phyloP scores from a whole-genome alignment of 2,888 invertebrate species.

The Seira ritae region DNA sequence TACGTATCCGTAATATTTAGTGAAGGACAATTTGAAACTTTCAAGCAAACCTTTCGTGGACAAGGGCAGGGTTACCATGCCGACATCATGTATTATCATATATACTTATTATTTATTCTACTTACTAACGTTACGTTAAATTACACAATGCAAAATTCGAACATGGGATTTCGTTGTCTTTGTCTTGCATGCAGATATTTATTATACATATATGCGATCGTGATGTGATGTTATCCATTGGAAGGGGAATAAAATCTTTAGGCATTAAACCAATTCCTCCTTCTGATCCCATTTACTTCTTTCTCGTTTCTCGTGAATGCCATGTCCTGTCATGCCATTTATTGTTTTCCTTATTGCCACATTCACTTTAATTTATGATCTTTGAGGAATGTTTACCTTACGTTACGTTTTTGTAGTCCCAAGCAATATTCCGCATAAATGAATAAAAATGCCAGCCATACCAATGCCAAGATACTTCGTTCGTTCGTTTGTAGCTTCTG shows the following conservation, averaged over 20 bases:
- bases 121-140: too few relatives aligned
- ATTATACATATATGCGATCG: too few relatives aligned
- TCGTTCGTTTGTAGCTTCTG: too few relatives aligned
- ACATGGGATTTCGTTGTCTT: too few relatives aligned
- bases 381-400: neutral
- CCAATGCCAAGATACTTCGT: neutral
- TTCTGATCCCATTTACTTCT: too few relatives aligned
- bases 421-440: constrained; percentile 8
- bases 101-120: too few relatives aligned
- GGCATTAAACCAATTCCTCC: too few relatives aligned
- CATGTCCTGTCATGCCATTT: constrained; percentile 1
- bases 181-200: too few relatives aligned
- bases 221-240: too few relatives aligned
- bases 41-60: constrained; percentile 7
- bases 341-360: constrained; percentile 12
- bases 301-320: too few relatives aligned
- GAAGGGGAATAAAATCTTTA: too few relatives aligned
- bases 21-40: neutral
- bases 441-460: neutral
- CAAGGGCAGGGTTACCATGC: constrained; percentile 14
- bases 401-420: neutral
- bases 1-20: neutral
- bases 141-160: too few relatives aligned
- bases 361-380: neutral
- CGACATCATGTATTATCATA: neutral